Conservation (phyloP, 2,797 vertebrate species). For the Heteromormyrus szaboi region DNA sequence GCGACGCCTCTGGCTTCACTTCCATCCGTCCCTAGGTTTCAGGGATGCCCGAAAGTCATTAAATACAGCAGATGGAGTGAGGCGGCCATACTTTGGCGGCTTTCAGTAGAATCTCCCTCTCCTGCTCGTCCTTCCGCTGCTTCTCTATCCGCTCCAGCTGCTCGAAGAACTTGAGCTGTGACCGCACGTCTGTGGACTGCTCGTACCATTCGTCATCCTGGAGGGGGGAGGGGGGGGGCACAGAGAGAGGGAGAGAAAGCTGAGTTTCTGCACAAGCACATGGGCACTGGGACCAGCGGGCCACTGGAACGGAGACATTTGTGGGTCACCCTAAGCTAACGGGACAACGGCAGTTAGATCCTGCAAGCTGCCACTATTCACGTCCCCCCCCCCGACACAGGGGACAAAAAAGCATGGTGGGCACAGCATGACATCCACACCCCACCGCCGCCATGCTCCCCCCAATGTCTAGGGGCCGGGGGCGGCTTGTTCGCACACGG, state of each 20-base stretch:
- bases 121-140: constrained; percentile 72
- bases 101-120: constrained; percentile 72
- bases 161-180: constrained; percentile 73
- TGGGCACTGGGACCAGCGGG: not conserved
- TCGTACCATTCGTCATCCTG: constrained; percentile 67
- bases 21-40: not conserved
- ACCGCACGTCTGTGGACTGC: constrained; percentile 63
- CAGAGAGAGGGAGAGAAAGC: not conserved
- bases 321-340: constrained; percentile 2
- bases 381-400: not conserved
- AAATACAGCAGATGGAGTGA: not conserved
- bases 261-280: not conserved
- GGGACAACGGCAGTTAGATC: not conserved
- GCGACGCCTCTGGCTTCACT: not conserved
- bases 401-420: not conserved
- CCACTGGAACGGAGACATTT: not conserved
- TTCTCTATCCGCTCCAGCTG: constrained; percentile 72
- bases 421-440: not conserved
- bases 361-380: not conserved
- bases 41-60: not conserved
- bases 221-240: constrained; percentile 25
- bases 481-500: not conserved
- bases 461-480: not conserved
- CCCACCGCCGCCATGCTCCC: not conserved
- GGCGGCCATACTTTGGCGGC: constrained; percentile 62